Evolutionary conservation across 2,888 invertebrate species (phyloP), one percentile per base, ranked within the genome.

Genomic region (Erpobdella octoculata): DNA sequence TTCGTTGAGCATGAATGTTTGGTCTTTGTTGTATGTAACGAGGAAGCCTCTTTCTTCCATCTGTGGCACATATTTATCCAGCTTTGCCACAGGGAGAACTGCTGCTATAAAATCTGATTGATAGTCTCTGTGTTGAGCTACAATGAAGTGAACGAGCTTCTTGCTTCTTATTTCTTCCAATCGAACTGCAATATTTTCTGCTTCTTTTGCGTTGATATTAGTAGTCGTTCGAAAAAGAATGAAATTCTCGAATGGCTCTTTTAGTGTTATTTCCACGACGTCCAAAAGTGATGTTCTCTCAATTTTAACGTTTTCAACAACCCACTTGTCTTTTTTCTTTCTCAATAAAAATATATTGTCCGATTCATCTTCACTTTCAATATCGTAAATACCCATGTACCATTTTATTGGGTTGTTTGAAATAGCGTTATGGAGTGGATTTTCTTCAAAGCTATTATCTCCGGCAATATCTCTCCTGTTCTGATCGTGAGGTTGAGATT

Each of bases 31-130:
- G 0, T 81, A 79, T 0, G 80, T 80, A 5, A 79, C 79, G 25
- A 78, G 78, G 73, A 78, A 81, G 0, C 80, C 80, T n/a, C 78
- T 77, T 18, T 79, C 78, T 0, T 75, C 73, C 66, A 81, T 72
- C 36, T 76, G 72, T 61, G 77, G 75, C 35, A 79, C 25, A 1
- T 76, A 74, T 58, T 75, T 76, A 21, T 78, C 78, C 8, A 74
- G 71, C 58, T 77, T 76, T 6, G 71, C 74, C 0, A 76, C 69
- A 0, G 79, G 79, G 1, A 78, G 76, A 5, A 80, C 77, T 31
- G 78, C 75, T 15, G 79, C 73, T 18, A 75, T 71, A 1, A 79
- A 77, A 71, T 80, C 79, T 64, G 76, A 78, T 0, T 77, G 77
- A 71, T 80, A 78, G 18, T 80, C 79, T 35, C 65, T 73, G 18